A percentile compares a stretch with the other conserved stretches of the same genome.
Evolutionary conservation across 2,113 vertebrate genomes (phyloP).

Genomic region (Tychaedon coryphoeus): DNA sequence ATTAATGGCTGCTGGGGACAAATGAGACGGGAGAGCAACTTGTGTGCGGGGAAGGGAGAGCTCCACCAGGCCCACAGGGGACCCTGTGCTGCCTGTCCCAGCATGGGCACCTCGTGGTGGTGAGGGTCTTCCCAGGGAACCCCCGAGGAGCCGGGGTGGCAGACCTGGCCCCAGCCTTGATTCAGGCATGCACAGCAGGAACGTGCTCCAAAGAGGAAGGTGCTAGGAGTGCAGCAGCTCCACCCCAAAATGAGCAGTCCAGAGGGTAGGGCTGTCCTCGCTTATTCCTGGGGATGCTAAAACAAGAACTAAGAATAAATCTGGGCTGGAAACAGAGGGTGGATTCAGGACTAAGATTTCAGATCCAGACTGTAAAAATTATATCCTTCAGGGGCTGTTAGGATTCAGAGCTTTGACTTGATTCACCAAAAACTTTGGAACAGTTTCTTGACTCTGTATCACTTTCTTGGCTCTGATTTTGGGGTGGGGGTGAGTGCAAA

Average conservation of each 20-base stretch:
- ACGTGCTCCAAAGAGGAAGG: not conserved
- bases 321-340: not conserved
- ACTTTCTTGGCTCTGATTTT: slow-evolving; percentile 19
- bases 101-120: rapidly evolving
- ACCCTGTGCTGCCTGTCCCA: rapidly evolving
- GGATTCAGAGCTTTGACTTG: not conserved
- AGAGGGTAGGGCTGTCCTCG: not conserved
- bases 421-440: not conserved
- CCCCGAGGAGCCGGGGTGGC: rapidly evolving
- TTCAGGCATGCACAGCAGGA: rapidly evolving
- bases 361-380: not conserved
- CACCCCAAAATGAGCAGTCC: not conserved
- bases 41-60: not conserved
- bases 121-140: rapidly evolving
- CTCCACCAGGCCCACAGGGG: not conserved
- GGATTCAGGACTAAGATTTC: not conserved
- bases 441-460: not conserved
- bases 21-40: not conserved
- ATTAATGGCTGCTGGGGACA: slow-evolving; percentile 47
- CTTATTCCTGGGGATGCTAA: not conserved
- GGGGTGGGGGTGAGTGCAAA: not conserved
- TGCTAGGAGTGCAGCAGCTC: not conserved
- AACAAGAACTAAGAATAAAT: not conserved
- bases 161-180: not conserved
- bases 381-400: not conserved